Evolutionary conservation across 2,888 invertebrate species (phyloP), one percentile per base, ranked within the genome.

Genomic region (Emmelina monodactyla): DNA sequence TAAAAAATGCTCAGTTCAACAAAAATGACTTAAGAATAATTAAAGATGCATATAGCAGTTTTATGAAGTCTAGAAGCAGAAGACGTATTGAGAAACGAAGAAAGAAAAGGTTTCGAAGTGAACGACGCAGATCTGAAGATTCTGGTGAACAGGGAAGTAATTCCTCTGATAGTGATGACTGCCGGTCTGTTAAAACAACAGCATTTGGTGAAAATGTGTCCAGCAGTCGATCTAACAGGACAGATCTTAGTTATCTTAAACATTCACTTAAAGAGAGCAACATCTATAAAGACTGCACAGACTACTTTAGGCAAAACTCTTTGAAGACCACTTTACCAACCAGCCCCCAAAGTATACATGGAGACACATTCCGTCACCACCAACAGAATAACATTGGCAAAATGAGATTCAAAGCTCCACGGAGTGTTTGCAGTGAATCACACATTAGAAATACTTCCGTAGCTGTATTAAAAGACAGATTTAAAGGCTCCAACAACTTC

Each of bases 91-190:
- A 53, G 22, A 35, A 49, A 14, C 58, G 58, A 40, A 25, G 58
- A 0, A 69, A 61, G 25, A 25, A 25, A 25, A 25, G 25, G 25
- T 25, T 25, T 10, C 9, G 25, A 49, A 44, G 49, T n/a, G 44
- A 43, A 3, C 47, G 50, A 37, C 49, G 51, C 16, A 58, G 45
- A 46, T 60, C 58, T 22, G 53, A 61, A 47, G 69, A 71, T 39
- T 73, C 72, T 0, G 70, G 65, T 4, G 70, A 69, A 10, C 56
- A 53, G 41, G 71, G 55, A 11, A 70, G 71, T 54, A 55, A 66
- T 42, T 73, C 73, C 14, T 70, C 75, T 3, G 39, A 68, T 38
- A 68, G 68, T 53, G 66, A 72, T 53, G 69, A 67, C 44, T 52
- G 56, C 40, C 53, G 49, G 37, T 69, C 71, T 2, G 43, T 46